Evolutionary conservation across 64 coral and sea anemone genomes (phyloP), one percentile per base, ranked within the genome.

Genomic region (Porites lutea): DNA sequence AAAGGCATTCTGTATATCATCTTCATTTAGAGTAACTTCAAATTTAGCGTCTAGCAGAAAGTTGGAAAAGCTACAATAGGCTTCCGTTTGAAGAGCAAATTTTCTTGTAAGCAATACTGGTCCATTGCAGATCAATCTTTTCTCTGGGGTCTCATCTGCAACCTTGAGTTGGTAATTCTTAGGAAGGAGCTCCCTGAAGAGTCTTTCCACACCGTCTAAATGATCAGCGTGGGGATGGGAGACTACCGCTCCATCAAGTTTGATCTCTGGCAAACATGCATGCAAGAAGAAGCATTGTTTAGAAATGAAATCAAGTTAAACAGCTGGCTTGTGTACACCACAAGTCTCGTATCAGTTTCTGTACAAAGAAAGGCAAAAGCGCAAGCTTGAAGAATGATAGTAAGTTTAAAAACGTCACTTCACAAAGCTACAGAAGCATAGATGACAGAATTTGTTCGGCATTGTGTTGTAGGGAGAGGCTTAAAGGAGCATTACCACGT

Each of bases 161-260:
- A 57, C 19, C 9, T 19, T 63, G 2, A 50, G 12, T 81, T 81
- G 78, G 23, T 81, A 81, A 23, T 59, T 16, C 52, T 12, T 1
- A 27, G 78, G 78, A 20, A 81, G 78, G 6, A 81, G 78, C 51
- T 81, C 52, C 18, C 78, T 81, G 54, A 81, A 81, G 6, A 81
- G 78, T 63, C 78, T 81, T 81, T 81, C 78, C 59, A 81, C 78
- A 14, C 78, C 78, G 59, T 81, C 78, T 14, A 81, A 81, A 53
- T 81, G 78, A 16, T 81, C 78, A 2, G 78, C 78, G 15, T 81
- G 52, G 4, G 78, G 78, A 81, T 81, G 78, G 4, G 78, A 59
- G 22, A 81, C 78, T 12, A 81, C 12, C 13, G 78, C 78, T 59
- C 78, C 78, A 13, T 81, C 78, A 20, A 81, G 78, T 81, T 81